Evolutionary conservation across 2,888 invertebrate genomes (phyloP).

Genomic region (Eretmocerus hayati): DNA sequence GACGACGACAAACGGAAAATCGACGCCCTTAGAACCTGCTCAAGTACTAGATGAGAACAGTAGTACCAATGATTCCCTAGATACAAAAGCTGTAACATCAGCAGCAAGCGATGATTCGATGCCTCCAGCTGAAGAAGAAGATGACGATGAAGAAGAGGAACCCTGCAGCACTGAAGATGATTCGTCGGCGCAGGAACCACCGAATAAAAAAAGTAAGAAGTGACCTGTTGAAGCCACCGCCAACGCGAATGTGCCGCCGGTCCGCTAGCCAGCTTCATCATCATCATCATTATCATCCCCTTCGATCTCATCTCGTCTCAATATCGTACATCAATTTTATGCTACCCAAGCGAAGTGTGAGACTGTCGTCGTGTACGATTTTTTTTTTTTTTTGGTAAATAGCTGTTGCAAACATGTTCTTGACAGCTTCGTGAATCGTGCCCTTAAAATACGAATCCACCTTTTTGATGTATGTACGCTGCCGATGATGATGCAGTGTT

Average conservation of each 20-base stretch:
- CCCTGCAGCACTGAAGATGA: slow-evolving; percentile 39
- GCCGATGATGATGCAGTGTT: no score
- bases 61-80: slow-evolving; percentile 68
- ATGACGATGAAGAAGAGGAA: slow-evolving; percentile 46
- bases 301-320: no score
- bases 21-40: slow-evolving; percentile 46
- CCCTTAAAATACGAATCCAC: no score
- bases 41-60: slow-evolving; percentile 59
- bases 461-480: no score
- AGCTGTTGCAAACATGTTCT: no score
- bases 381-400: no score
- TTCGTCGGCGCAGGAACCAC: slow-evolving; percentile 46
- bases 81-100: slow-evolving; percentile 58
- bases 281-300: no score
- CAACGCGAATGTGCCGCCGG: neutral
- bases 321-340: no score
- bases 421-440: no score
- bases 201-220: slow-evolving; percentile 53
- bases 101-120: slow-evolving; percentile 52
- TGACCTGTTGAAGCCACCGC: slow-evolving; percentile 39
- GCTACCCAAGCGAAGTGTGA: no score
- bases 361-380: no score
- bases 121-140: slow-evolving; percentile 50
- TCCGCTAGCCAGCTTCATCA: neutral
- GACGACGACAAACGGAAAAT: slow-evolving; percentile 42